Conservation (phyloP, 30 jellyfish, hydroid and myxozoan genomes). For the Hydra vulgaris region DNA sequence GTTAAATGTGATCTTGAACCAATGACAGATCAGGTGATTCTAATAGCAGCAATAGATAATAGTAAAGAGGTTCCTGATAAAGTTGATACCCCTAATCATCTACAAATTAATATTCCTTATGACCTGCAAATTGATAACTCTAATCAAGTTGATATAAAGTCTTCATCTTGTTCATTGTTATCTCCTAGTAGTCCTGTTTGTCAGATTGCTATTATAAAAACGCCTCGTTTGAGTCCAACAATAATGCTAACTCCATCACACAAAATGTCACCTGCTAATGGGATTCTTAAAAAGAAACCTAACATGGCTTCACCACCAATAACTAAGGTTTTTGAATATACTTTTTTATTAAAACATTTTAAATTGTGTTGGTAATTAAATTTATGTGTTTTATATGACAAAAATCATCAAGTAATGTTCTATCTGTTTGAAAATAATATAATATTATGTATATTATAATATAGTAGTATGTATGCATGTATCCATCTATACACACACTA, state of each 20-base stretch:
- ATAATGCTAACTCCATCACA: conserved; percentile 26
- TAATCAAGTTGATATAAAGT: not conserved
- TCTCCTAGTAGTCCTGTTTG: not conserved
- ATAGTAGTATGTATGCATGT: no score
- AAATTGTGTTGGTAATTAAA: not conserved
- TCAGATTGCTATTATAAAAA: not conserved
- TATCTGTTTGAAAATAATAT: no score
- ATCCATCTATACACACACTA: no score
- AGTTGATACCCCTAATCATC: no score
- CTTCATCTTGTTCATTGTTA: not conserved
- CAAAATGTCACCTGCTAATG: conserved; percentile 52
- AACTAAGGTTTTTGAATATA: conserved; percentile 8
- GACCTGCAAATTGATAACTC: not conserved
- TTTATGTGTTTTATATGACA: not conserved
- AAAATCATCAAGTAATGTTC: no score
- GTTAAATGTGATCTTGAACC: no score
- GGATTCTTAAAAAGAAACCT: conserved; percentile 53
- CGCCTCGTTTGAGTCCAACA: not conserved
- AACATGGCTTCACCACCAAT: conserved; percentile 63
- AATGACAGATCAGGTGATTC: no score
- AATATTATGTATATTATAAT: no score
- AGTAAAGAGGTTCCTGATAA: no score
- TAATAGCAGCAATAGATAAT: no score
- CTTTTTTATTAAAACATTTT: not conserved
- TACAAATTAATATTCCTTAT: not conserved